phyloP scores from a whole-genome alignment of 2,113 vertebrate genomes.

The Lepus timidus region DNA sequence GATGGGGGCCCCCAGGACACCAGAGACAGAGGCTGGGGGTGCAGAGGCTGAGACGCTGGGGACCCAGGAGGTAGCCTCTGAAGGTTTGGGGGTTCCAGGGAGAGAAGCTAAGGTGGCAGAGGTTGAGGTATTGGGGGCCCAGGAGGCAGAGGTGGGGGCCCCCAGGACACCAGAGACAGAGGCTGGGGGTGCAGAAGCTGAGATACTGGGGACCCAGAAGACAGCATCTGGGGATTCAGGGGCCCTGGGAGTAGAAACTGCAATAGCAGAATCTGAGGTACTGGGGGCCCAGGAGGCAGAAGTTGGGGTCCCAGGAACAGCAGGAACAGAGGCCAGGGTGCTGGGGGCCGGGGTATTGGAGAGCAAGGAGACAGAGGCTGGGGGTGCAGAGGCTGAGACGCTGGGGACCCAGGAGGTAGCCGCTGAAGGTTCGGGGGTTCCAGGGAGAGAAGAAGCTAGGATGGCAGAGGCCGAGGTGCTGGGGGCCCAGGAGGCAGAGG shows the following conservation, averaged over 20 bases:
- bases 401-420: background rate
- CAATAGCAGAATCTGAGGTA: background rate
- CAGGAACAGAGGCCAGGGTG: background rate
- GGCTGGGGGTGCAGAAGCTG: background rate
- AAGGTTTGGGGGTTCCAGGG: background rate
- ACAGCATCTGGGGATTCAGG: background rate
- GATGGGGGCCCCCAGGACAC: too few relatives aligned
- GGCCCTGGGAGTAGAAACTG: background rate
- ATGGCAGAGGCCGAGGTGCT: background rate
- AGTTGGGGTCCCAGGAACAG: background rate
- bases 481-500: background rate
- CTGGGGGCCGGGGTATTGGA: background rate
- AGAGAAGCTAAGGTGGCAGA: background rate
- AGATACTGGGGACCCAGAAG: background rate
- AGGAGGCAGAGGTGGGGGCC: background rate
- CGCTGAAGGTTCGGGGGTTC: background rate
- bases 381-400: background rate
- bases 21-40: background rate
- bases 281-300: background rate
- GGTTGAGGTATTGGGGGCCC: background rate
- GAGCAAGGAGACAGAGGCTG: background rate
- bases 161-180: background rate
- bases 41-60: background rate
- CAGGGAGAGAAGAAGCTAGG: background rate
- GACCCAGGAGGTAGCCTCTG: background rate